Evolutionary conservation across 2,888 invertebrate species (phyloP), one percentile per base, ranked within the genome.

Genomic region (Phyto melanocephala): DNA sequence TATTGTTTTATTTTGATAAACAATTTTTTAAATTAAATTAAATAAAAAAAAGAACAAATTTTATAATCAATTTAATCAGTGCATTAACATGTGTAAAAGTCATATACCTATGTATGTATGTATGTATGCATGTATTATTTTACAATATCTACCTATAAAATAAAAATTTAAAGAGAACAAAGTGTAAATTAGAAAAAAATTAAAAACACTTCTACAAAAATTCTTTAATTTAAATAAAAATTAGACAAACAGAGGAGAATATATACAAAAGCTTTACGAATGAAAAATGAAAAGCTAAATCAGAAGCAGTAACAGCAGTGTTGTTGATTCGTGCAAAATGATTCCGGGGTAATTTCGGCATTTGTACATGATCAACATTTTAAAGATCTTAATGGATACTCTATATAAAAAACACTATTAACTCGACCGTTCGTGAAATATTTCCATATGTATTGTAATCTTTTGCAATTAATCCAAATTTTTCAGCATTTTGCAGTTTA

Each of bases 151-250:
- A n/a, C n/a, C n/a, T n/a, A n/a, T n/a, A n/a, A n/a, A n/a, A n/a
- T 35, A 63, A 63, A 68, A 70, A 58, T 58, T 35, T 76, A 50
- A 71, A 75, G 79, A 82, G 78, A 82, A 75, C 71, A 75, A 75
- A 79, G 78, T 82, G 78, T 82, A 82, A 82, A 79, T 79, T 78
- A 75, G 65, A 82, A 78, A 81, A 63, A 67, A 50, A 65, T 65
- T 58, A 65, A 65, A 75, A 63, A 68, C 68, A 47, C 54, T 50
- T 56, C n/a, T n/a, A 78, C 58, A 65, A 68, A 67, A 40, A 72
- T 77, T 75, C 63, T 75, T 75, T 52, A 82, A 82, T 82, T 82
- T 75, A 54, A 79, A 82, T 67, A 79, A 82, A 82, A 79, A 82
- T 82, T 82, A 82, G 82, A 79, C 74, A 79, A 82, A 65, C 65